phyloP scores from a whole-genome alignment of 2,113 vertebrate genomes.

The Alligator sinensis region DNA sequence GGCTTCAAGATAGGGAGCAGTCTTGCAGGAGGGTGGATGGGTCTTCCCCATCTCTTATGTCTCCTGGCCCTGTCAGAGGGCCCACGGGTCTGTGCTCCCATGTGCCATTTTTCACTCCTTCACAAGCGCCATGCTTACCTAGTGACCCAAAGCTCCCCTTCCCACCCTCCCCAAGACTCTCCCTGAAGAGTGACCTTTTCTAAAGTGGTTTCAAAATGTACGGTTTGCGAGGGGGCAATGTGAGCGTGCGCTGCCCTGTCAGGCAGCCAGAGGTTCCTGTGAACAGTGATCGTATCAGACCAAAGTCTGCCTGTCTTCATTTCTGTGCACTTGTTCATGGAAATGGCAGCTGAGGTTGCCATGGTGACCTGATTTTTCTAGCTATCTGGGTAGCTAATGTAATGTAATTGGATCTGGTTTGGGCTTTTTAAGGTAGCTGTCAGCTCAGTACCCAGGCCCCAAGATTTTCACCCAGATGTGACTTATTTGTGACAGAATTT shows the following conservation, averaged over 20 bases:
- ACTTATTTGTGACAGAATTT: rapidly evolving
- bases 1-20: neutral
- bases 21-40: neutral
- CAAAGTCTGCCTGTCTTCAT: neutral
- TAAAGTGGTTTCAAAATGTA: neutral
- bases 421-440: neutral
- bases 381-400: neutral
- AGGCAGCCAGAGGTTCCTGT: neutral
- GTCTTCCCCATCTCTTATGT: neutral
- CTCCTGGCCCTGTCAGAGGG: neutral
- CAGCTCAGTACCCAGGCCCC: neutral
- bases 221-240: neutral
- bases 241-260: neutral
- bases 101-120: neutral
- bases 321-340: neutral
- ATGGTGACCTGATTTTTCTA: conserved; percentile 8
- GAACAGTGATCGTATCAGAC: neutral
- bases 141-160: neutral
- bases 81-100: neutral
- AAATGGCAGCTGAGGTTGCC: neutral
- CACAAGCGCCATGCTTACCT: neutral
- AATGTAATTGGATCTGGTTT: neutral
- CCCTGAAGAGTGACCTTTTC: neutral
- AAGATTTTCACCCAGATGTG: neutral
- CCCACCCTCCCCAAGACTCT: neutral